Evolutionary conservation across 2,888 invertebrate species (phyloP).

Genomic region (Schrankia costaestrigalis): DNA sequence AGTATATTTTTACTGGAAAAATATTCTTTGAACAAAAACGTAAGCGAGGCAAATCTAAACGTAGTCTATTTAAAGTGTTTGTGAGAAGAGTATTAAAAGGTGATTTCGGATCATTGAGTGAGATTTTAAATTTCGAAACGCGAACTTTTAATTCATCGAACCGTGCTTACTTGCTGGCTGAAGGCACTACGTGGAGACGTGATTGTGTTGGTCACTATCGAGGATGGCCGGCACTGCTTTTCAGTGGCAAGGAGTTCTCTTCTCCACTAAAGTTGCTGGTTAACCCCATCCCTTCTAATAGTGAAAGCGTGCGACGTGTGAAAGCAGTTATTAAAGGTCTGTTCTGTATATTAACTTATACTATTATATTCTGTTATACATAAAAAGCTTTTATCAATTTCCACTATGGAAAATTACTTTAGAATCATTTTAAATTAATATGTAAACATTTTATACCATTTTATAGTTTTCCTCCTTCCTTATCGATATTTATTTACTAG

Average conservation of each 20-base stretch:
- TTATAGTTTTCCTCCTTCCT: background rate
- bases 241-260: conserved; percentile 49
- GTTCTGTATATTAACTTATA: too few relatives aligned
- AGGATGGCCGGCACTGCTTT: conserved; percentile 64
- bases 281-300: conserved; percentile 68
- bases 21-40: conserved; percentile 62
- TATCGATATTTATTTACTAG: too few relatives aligned
- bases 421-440: background rate
- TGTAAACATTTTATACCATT: background rate
- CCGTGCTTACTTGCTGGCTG: conserved; percentile 65
- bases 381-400: background rate
- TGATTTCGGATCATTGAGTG: conserved; percentile 65
- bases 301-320: conserved; percentile 65
- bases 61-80: conserved; percentile 69
- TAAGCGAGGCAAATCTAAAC: conserved; percentile 53
- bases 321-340: conserved; percentile 75
- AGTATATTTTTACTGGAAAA: conserved; percentile 77
- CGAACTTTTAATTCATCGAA: conserved; percentile 65
- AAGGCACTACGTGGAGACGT: conserved; percentile 48
- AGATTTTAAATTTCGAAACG: conserved; percentile 68
- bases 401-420: background rate
- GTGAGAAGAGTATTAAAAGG: conserved; percentile 72
- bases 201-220: conserved; percentile 41
- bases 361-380: too few relatives aligned
- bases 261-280: conserved; percentile 61